Conservation (phyloP, 2,888 invertebrate genomes). For the Drosophila subquinaria region DNA sequence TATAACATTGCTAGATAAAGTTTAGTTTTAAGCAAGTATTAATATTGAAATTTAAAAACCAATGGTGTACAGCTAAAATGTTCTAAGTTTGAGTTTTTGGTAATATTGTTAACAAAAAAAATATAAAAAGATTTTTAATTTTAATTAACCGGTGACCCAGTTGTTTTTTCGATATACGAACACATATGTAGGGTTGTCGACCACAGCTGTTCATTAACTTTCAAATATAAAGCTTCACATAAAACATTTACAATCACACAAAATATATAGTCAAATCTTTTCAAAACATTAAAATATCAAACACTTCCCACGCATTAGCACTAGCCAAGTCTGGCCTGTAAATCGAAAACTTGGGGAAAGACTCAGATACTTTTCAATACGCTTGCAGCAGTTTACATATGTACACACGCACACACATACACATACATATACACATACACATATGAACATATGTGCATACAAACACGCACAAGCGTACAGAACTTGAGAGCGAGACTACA, state of each 20-base stretch:
- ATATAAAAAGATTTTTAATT: no score
- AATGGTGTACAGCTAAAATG: background rate
- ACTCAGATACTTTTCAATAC: conserved; percentile 19
- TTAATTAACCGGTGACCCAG: background rate
- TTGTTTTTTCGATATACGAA: conserved; percentile 17
- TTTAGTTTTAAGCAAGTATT: background rate
- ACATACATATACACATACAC: background rate
- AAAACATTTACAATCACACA: conserved; percentile 1
- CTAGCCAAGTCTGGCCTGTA: conserved; percentile 24
- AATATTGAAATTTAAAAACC: background rate
- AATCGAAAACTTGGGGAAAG: background rate
- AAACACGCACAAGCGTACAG: background rate
- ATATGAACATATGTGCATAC: no score
- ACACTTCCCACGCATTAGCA: conserved; percentile 36
- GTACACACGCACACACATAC: background rate
- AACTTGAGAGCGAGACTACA: conserved; percentile 8
- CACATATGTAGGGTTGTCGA: conserved; percentile 18
- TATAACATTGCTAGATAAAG: background rate
- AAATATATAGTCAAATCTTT: conserved; percentile 9
- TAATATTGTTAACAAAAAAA: no score
- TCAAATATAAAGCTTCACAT: conserved; percentile 1
- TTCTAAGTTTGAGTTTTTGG: background rate
- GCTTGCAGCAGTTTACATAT: background rate
- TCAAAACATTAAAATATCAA: conserved; percentile 15
- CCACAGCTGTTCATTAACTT: conserved; percentile 49